Evolutionary conservation across 1,140 invertebrate genomes (phyloP), one percentile per base, ranked within the genome.

Genomic region (Zaprionus camerounensis): DNA sequence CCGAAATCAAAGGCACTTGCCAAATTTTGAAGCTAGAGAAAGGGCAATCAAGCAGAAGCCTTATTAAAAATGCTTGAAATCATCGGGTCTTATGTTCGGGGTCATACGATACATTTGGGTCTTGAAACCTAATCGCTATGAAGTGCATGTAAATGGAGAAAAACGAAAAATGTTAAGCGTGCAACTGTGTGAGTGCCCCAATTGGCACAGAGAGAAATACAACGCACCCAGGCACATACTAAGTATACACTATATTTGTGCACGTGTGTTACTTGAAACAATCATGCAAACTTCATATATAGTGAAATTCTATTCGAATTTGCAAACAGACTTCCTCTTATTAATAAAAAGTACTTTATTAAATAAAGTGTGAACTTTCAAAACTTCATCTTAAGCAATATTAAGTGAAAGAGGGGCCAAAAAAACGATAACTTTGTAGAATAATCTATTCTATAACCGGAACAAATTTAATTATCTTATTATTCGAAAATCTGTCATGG

Each of bases 81-180:
- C 20, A 51, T 51, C 20, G 20, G 17, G 15, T 17, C n/a, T 7
- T 46, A 17, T 64, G 12, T 38, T 20, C 51, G 55, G 57, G n/a
- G 70, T 64, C 62, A 71, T 36, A 57, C 36, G 61, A 71, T 71
- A 71, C 62, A 26, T 53, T 53, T 62, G 20, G 17, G 9, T 34
- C 44, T 46, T 71, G 69, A 71, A 71, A 71, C 38, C 9, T 44
- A 57, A 71, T 65, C 64, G 22, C 44, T 36, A 11, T 71, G 2
- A 64, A 34, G 38, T 56, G 22, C 49, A 34, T 28, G 22, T 26
- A 38, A 55, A 26, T 11, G 28, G 20, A 24, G 12, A n/a, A 51
- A 64, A n/a, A 51, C 46, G 46, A 51, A 51, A 51, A 51, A 51
- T 17, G 17, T 49, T 6, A 49, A 49, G 17, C 15, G 7, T 17